Conservation (phyloP, 2,113 vertebrate genomes). For the Argyrosomus japonicus region DNA sequence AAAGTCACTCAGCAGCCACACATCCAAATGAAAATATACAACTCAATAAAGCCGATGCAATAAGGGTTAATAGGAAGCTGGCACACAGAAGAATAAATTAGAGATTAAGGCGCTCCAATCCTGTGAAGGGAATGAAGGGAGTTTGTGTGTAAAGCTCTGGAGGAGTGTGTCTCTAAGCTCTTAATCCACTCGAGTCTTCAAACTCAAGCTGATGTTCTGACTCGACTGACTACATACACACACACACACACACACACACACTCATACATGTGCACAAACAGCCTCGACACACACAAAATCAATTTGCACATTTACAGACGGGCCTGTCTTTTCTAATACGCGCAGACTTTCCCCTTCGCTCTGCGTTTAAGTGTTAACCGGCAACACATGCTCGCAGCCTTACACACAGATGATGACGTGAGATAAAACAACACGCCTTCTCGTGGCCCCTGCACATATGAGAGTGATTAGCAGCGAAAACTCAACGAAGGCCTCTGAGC, state of each 20-base stretch:
- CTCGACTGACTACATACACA: neutral
- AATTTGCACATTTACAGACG: conserved; percentile 11
- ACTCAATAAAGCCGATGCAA: neutral
- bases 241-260: conserved; percentile 20
- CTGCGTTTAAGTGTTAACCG: conserved; percentile 51
- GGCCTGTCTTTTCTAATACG: conserved; percentile 23
- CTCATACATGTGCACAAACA: neutral
- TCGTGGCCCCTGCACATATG: conserved; percentile 65
- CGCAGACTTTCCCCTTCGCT: conserved; percentile 27
- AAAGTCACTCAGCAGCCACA: neutral
- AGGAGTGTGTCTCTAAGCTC: conserved; percentile 69
- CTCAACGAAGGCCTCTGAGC: conserved; percentile 43
- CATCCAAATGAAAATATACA: neutral
- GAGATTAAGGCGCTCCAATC: conserved; percentile 60
- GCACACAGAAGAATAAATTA: conserved; percentile 42
- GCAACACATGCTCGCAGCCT: conserved; percentile 59
- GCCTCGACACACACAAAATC: conserved; percentile 12
- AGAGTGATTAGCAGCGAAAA: conserved; percentile 70
- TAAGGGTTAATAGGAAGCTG: conserved; percentile 27
- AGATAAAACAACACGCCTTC: conserved; percentile 67
- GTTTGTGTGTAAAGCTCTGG: conserved; percentile 55
- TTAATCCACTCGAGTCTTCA: conserved; percentile 71
- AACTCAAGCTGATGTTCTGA: conserved; percentile 52
- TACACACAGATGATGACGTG: conserved; percentile 54
- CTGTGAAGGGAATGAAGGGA: conserved; percentile 37